A percentile compares a stretch with the other conserved stretches of the same genome.
These are phyloP conservation scores for Rhingia campestris DNA, from an alignment of 2,888 invertebrate genomes.

Conservation along the genomic window DNA sequence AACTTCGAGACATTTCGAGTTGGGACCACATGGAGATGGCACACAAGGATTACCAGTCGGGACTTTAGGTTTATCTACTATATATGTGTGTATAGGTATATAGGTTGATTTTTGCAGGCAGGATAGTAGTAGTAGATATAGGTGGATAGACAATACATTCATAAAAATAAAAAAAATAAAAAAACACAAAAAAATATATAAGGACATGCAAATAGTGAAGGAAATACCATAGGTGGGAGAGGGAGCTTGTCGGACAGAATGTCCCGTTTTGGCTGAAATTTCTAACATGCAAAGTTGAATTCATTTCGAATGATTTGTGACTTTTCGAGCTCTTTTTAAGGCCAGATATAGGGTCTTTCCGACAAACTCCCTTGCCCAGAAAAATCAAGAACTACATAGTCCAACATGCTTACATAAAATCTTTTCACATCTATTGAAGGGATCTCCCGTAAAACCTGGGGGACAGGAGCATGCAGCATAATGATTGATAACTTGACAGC, in stretches of 20 bases:
- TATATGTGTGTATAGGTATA: conserved; percentile 75
- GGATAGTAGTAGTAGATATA: conserved; percentile 70
- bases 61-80: conserved; percentile 83
- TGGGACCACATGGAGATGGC: conserved; percentile 92
- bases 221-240: conserved; percentile 44
- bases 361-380: conserved; percentile 48
- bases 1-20: conserved; percentile 90
- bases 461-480: conserved; percentile 94
- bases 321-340: conserved; percentile 1
- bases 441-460: conserved; percentile 90
- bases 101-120: conserved; percentile 48
- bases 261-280: not conserved
- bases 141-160: conserved; percentile 75
- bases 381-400: conserved; percentile 4
- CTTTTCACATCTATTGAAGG: conserved; percentile 87
- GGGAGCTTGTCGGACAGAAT: conserved; percentile 43
- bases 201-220: conserved; percentile 77
- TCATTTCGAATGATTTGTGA: not conserved
- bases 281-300: not conserved
- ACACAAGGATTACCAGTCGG: conserved; percentile 90
- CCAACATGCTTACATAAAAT: conserved; percentile 85
- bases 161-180: conserved; percentile 73
- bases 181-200: conserved; percentile 76
- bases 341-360: not conserved
- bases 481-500: conserved; percentile 92